Conservation (phyloP, 2,113 vertebrate species). For the Chionis minor region DNA sequence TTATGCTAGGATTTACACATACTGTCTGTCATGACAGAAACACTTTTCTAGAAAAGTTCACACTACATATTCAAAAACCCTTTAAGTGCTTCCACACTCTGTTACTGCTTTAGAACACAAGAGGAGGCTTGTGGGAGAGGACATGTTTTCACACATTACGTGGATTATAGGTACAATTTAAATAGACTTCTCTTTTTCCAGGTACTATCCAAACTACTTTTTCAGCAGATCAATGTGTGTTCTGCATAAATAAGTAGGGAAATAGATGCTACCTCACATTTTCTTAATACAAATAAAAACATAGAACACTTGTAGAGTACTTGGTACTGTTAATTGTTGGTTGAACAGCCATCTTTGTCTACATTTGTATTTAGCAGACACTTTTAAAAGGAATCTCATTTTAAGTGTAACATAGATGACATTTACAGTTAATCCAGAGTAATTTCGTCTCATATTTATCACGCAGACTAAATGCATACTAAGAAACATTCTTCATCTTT, state of each 20-base stretch:
- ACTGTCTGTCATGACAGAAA: constrained; percentile 24
- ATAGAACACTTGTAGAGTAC: neutral
- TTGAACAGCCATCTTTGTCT: neutral
- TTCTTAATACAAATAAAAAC: neutral
- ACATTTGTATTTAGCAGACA: neutral
- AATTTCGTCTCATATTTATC: neutral
- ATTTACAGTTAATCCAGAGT: neutral
- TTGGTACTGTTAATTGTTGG: neutral
- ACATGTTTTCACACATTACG: neutral
- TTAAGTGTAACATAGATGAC: neutral
- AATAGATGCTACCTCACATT: neutral
- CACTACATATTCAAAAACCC: neutral
- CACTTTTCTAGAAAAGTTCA: neutral
- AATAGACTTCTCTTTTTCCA: neutral
- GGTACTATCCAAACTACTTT: neutral
- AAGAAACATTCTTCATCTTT: neutral
- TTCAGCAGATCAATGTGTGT: neutral
- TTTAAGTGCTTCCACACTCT: neutral
- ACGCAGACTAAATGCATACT: neutral
- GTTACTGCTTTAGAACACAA: neutral
- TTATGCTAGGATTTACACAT: neutral
- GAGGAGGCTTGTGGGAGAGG: neutral
- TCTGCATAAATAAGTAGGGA: neutral
- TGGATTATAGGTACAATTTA: neutral
- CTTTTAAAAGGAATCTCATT: neutral